Conservation (phyloP, 92 coral and sea anemone genomes). For the Palythoa grandis region DNA sequence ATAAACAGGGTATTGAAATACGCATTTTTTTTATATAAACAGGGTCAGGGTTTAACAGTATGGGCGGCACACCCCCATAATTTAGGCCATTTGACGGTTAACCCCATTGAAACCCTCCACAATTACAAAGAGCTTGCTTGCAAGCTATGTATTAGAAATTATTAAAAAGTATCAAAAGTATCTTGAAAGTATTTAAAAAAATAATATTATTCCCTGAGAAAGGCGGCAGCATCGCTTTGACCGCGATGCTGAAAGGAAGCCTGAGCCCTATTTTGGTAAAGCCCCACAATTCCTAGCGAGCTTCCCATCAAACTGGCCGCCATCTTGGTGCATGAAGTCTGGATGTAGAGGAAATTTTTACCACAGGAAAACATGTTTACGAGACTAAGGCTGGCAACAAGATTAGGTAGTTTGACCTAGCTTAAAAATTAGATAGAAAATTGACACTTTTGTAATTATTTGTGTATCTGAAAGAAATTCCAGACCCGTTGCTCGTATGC, state of each 20-base stretch:
- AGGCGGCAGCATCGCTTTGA: not conserved
- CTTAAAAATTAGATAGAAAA: not conserved
- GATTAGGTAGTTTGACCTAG: conserved; percentile 14
- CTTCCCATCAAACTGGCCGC: conserved; percentile 21
- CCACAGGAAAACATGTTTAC: conserved; percentile 33
- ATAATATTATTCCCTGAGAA: too few relatives aligned
- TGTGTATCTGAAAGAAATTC: not conserved
- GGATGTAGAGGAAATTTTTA: not conserved
- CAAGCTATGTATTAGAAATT: too few relatives aligned
- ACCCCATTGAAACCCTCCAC: too few relatives aligned
- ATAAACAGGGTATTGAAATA: too few relatives aligned
- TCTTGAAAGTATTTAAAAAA: too few relatives aligned
- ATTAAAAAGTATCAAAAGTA: too few relatives aligned
- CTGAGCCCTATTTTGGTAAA: not conserved
- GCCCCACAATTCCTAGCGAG: conserved; percentile 16
- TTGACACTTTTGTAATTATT: not conserved
- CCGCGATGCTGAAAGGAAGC: not conserved
- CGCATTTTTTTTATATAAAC: too few relatives aligned
- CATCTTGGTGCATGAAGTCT: conserved; percentile 40
- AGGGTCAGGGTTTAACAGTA: too few relatives aligned
- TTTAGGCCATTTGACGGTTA: too few relatives aligned
- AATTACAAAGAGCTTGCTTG: too few relatives aligned
- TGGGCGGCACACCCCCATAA: too few relatives aligned
- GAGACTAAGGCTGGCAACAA: conserved; percentile 37
- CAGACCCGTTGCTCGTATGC: not conserved